Conservation (phyloP, 2,888 invertebrate species). For the Allygus modestus region DNA sequence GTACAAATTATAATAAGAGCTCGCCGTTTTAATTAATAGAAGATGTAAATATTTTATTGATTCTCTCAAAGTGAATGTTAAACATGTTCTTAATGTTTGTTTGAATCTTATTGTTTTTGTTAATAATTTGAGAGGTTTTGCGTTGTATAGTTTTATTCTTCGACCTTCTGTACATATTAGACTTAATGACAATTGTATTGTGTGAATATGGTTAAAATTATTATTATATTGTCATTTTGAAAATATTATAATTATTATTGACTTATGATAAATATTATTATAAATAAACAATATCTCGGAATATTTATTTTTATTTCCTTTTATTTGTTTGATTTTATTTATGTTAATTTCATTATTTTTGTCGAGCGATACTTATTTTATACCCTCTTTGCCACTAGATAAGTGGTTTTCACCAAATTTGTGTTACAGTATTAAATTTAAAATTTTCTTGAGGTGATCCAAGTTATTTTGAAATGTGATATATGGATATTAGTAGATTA, state of each 20-base stretch:
- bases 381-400: too few species aligned
- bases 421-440: too few species aligned
- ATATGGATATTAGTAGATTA: too few species aligned
- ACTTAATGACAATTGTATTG: slow-evolving; percentile 48
- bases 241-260: slow-evolving; percentile 60
- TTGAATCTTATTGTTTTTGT: slow-evolving; percentile 59
- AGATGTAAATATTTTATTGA: slow-evolving; percentile 52
- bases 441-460: too few species aligned
- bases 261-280: slow-evolving; percentile 60
- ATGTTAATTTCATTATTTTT: background rate
- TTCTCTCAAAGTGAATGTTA: slow-evolving; percentile 57
- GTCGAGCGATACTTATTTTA: too few species aligned
- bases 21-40: slow-evolving; percentile 37
- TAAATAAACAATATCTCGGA: slow-evolving; percentile 49
- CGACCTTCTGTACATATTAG: slow-evolving; percentile 52
- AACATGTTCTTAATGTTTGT: slow-evolving; percentile 60
- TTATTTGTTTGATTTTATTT: slow-evolving; percentile 19
- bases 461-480: too few species aligned
- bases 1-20: slow-evolving; percentile 53
- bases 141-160: slow-evolving; percentile 57
- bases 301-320: slow-evolving; percentile 34
- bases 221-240: slow-evolving; percentile 57
- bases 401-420: too few species aligned
- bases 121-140: slow-evolving; percentile 57
- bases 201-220: slow-evolving; percentile 60